phyloP scores from a whole-genome alignment of 2,888 invertebrate species.

The Theristus sp. region DNA sequence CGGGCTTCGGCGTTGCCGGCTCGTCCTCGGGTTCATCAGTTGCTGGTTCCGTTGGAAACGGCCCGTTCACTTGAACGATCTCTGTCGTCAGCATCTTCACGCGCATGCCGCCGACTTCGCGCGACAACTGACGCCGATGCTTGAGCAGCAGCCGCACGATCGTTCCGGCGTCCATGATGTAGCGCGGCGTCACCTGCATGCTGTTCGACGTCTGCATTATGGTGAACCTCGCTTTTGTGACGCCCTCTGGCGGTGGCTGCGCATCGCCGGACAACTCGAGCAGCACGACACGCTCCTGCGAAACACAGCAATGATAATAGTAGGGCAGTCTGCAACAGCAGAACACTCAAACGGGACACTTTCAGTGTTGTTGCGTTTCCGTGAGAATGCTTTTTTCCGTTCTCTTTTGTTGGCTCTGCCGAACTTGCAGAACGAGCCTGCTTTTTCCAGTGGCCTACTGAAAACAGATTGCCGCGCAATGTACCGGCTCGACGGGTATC shows the following conservation, averaged over 20 bases:
- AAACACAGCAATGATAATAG: too few relatives aligned
- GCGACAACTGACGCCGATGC: neutral
- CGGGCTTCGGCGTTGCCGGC: neutral
- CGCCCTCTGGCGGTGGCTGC: neutral
- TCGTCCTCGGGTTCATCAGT: neutral
- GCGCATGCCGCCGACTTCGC: conserved; percentile 9
- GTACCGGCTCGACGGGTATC: conserved; percentile 13
- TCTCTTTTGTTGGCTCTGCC: too few relatives aligned
- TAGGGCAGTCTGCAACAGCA: too few relatives aligned
- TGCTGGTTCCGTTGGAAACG: neutral
- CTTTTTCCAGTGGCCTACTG: too few relatives aligned
- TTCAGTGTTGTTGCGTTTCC: too few relatives aligned
- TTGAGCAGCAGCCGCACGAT: neutral
- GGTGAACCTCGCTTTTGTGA: neutral
- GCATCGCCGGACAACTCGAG: too few relatives aligned
- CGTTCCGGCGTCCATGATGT: neutral
- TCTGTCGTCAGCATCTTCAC: conserved; percentile 12
- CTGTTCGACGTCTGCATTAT: neutral
- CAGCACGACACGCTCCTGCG: conserved; percentile 21
- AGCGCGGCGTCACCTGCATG: neutral
- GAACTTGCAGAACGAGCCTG: too few relatives aligned
- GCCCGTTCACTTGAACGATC: neutral
- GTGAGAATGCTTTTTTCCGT: too few relatives aligned
- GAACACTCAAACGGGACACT: too few relatives aligned
- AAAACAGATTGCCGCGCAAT: too few relatives aligned